A percentile compares a stretch with the other conserved stretches of the same genome.
Evolutionary conservation across 1,140 invertebrate species (phyloP).

Genomic region (Proctacanthus coquilletti): DNA sequence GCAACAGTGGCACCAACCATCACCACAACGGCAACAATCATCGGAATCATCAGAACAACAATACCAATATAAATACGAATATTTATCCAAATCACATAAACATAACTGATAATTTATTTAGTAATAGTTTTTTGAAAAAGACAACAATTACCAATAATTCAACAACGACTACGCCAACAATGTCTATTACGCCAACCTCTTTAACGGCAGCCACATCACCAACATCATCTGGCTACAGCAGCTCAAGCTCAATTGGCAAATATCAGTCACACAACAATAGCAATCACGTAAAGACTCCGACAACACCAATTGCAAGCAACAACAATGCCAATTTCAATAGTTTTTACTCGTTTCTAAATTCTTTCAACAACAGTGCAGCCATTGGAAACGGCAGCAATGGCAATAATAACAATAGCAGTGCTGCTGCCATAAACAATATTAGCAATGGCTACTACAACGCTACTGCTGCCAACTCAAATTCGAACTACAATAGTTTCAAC

Average conservation of each 20-base stretch:
- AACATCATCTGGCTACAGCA: not conserved
- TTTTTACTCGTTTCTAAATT: not conserved
- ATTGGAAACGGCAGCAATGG: not conserved
- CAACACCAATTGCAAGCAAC: too few species aligned
- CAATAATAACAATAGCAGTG: not conserved
- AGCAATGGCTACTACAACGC: not conserved
- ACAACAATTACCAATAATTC: not conserved
- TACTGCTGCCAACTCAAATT: not conserved
- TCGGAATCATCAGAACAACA: not conserved
- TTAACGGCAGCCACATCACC: not conserved
- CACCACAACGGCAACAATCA: not conserved
- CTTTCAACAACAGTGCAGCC: not conserved
- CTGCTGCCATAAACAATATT: not conserved
- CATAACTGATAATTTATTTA: too few species aligned
- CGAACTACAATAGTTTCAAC: not conserved
- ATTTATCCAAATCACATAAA: not conserved
- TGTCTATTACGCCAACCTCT: not conserved
- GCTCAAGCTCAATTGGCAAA: not conserved
- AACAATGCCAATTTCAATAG: too few species aligned
- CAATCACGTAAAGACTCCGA: too few species aligned
- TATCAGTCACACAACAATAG: not conserved
- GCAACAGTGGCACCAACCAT: not conserved
- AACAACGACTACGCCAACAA: not conserved
- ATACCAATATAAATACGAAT: not conserved
- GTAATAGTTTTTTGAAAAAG: conserved; percentile 1